These are phyloP conservation scores for Eupithecia pulchellata DNA, from an alignment of 2,888 invertebrate species.

Conservation along the genomic window DNA sequence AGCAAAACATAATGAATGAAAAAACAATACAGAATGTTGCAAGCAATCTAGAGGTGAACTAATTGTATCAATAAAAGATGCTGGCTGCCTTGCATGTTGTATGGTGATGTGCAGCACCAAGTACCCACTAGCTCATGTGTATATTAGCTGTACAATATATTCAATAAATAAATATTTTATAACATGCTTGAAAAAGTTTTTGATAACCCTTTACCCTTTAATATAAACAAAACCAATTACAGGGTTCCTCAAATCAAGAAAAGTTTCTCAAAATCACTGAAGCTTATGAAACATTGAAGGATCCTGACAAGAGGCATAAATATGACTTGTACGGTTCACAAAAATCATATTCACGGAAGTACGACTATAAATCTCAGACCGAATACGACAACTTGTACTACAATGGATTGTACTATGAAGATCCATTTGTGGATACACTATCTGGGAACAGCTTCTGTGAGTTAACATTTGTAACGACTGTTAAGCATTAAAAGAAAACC, in stretches of 20 bases:
- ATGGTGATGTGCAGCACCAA: neutral
- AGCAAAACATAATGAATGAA: too few species aligned
- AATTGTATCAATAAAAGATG: neutral
- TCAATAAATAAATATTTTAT: too few species aligned
- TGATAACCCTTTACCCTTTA: neutral
- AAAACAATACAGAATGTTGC: neutral
- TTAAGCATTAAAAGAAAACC: neutral
- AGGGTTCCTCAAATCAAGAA: conserved; percentile 90
- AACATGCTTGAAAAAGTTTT: neutral
- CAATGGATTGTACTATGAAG: conserved; percentile 94
- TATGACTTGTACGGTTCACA: conserved; percentile 93
- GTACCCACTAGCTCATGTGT: neutral
- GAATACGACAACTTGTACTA: conserved; percentile 93
- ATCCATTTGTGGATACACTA: conserved; percentile 91
- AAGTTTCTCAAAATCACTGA: conserved; percentile 92
- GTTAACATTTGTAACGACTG: conserved; percentile 48
- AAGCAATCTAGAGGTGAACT: neutral
- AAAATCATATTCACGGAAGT: conserved; percentile 75
- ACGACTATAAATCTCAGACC: conserved; percentile 84
- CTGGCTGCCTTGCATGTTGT: too few species aligned
- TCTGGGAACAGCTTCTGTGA: conserved; percentile 91
- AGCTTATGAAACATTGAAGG: conserved; percentile 95
- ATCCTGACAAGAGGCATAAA: conserved; percentile 90
- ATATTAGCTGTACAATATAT: too few species aligned
- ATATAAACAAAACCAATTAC: neutral